These are phyloP conservation scores for Sebastes steindachneri DNA, from an alignment of 2,797 vertebrate genomes.

Conservation along the genomic window DNA sequence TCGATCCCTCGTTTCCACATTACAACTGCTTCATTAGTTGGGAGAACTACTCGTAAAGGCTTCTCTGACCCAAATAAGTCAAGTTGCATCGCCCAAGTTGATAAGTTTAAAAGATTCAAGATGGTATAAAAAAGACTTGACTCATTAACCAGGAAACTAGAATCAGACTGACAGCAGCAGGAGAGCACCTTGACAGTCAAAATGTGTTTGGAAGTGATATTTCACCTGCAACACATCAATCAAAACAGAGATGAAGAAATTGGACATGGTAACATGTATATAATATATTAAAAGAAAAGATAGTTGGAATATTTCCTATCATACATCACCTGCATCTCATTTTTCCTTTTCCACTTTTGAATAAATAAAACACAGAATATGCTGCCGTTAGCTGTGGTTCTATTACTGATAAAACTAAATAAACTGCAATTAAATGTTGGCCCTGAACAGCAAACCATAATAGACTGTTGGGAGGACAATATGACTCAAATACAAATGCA, in stretches of 20 bases:
- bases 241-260: slow-evolving; percentile 8
- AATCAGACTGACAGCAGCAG: slow-evolving; percentile 44
- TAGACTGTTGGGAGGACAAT: neutral
- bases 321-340: neutral
- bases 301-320: neutral
- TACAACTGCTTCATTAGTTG: slow-evolving; percentile 53
- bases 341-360: neutral
- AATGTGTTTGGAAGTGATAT: slow-evolving; percentile 16
- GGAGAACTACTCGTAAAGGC: slow-evolving; percentile 55
- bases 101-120: slow-evolving; percentile 70
- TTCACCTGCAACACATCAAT: slow-evolving; percentile 14
- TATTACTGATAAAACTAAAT: neutral
- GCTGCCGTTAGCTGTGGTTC: neutral
- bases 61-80: slow-evolving; percentile 74
- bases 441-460: neutral
- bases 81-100: slow-evolving; percentile 56
- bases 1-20: slow-evolving; percentile 16
- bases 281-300: neutral
- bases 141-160: slow-evolving; percentile 41
- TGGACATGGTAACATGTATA: neutral
- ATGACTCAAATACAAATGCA: slow-evolving; percentile 12
- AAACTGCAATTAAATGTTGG: slow-evolving; percentile 16
- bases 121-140: slow-evolving; percentile 50
- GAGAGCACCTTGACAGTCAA: neutral
- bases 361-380: neutral